These are phyloP conservation scores for Nemopilema nomurai DNA, from an alignment of 30 jellyfish, hydroid and myxozoan genomes.

Conservation along the genomic window DNA sequence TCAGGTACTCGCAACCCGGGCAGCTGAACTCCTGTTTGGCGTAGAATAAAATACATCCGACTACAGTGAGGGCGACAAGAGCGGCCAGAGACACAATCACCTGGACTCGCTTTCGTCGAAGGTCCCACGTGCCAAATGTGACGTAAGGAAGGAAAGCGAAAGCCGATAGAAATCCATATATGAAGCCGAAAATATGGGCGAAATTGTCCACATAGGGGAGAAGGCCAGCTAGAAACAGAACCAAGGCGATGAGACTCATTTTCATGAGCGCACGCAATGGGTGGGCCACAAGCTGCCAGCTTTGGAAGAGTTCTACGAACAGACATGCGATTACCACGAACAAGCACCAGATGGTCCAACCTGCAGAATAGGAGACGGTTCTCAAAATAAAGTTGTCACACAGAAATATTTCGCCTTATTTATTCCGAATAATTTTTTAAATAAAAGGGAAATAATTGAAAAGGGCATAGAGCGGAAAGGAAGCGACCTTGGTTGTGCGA, in stretches of 20 bases:
- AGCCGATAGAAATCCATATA: slow-evolving; percentile 83
- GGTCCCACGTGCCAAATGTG: slow-evolving; percentile 93
- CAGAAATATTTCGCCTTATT: neutral
- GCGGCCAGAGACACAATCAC: slow-evolving; percentile 54
- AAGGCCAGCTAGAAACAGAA: slow-evolving; percentile 79
- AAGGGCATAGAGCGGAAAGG: neutral
- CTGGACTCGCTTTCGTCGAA: slow-evolving; percentile 82
- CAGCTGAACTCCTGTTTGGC: slow-evolving; percentile 79
- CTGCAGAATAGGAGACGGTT: too few relatives aligned
- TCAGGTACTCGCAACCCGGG: slow-evolving; percentile 74
- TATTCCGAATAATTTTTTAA: neutral
- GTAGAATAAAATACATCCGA: slow-evolving; percentile 83
- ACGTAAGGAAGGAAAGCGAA: slow-evolving; percentile 89
- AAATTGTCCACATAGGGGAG: slow-evolving; percentile 94
- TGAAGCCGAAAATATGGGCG: slow-evolving; percentile 94
- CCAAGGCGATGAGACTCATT: slow-evolving; percentile 63
- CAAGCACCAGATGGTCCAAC: slow-evolving; percentile 98
- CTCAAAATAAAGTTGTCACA: neutral
- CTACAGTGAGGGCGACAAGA: slow-evolving; percentile 57
- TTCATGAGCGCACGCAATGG: slow-evolving; percentile 70
- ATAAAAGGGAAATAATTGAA: neutral
- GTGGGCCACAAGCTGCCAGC: slow-evolving; percentile 80
- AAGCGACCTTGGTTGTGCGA: too few relatives aligned
- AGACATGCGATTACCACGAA: slow-evolving; percentile 91
- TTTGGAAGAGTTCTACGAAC: slow-evolving; percentile 87